Evolutionary conservation across 2,888 invertebrate genomes (phyloP).

Genomic region (Lamproptera curius): DNA sequence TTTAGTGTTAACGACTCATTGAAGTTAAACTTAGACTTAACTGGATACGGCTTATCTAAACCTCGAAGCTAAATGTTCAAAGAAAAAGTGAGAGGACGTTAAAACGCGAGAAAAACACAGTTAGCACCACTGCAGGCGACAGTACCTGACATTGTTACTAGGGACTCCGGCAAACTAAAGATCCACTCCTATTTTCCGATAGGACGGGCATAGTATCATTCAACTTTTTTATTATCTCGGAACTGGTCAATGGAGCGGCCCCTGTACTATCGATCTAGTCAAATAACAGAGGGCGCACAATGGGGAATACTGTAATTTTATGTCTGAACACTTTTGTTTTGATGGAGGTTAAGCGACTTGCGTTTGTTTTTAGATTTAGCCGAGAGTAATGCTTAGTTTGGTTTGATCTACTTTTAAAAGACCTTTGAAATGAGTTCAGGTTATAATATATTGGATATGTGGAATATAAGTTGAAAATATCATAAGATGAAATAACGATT

Average conservation of each 20-base stretch:
- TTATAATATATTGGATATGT: no score
- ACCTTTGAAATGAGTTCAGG: no score
- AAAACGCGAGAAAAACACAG: constrained; percentile 25
- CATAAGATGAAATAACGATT: no score
- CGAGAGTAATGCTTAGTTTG: neutral
- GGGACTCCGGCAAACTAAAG: constrained; percentile 58
- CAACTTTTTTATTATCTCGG: constrained; percentile 73
- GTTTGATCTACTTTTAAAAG: no score
- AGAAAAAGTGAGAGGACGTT: constrained; percentile 11
- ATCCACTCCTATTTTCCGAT: constrained; percentile 70
- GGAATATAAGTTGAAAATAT: no score
- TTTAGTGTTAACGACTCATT: no score
- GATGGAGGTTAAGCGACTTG: neutral
- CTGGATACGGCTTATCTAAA: constrained; percentile 6
- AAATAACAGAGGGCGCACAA: constrained; percentile 23
- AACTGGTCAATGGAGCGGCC: constrained; percentile 54
- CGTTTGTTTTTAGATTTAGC: neutral
- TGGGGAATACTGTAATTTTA: constrained; percentile 13
- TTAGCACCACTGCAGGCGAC: constrained; percentile 38
- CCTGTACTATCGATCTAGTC: constrained; percentile 36
- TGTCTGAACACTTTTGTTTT: constrained; percentile 16
- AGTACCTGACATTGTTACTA: constrained; percentile 61
- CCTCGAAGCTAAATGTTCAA: constrained; percentile 9
- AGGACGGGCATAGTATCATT: constrained; percentile 67
- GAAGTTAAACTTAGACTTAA: neutral